Evolutionary conservation across 2,113 vertebrate species (phyloP), one percentile per base, ranked within the genome.

Genomic region (Calidris pygmaea): DNA sequence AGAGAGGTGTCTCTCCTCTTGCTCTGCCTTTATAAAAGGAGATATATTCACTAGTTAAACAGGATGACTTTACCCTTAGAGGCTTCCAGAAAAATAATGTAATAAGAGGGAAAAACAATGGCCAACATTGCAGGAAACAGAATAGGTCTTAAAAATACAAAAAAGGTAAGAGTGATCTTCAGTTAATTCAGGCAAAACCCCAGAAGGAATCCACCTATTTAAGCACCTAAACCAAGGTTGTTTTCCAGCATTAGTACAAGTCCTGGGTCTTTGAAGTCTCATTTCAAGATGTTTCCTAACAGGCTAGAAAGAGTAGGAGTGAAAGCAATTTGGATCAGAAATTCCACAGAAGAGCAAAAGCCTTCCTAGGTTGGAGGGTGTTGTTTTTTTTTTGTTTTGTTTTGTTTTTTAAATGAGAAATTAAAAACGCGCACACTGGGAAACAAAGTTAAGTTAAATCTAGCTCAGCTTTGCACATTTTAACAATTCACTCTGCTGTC

Each of bases 371-470:
- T 10, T 67, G 43, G 93, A 89, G 29, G 24, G 3, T 62, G 10
- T 1, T 72, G 35, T 10, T 67, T 2, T n/a, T 52, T 41, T 26
- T n/a, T n/a, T n/a, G n/a, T n/a, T n/a, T n/a, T n/a, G n/a, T 50
- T 34, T 47, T 26, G 83, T 73, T 55, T 15, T 43, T 56, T 14
- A 2, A 58, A 78, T 74, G 59, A 89, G 55, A 89, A 93, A 86
- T 86, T 66, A 89, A 87, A 89, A 21, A 7, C 53, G 67, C 63
- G 53, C 66, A 60, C 27, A 39, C 48, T 45, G 81, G 62, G 66
- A 95, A 95, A 87, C 77, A 96, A 96, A 96, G 95, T 94, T 90
- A 95, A 97, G 93, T 97, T 94, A 95, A 97, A 97, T 78, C 84
- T 79, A 92, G 80, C 87, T 91, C 95, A 96, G 97, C 78, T 95